A percentile compares a stretch with the other conserved stretches of the same genome.
Evolutionary conservation across 2,113 vertebrate genomes (phyloP).

Genomic region (Microtus pennsylvanicus): DNA sequence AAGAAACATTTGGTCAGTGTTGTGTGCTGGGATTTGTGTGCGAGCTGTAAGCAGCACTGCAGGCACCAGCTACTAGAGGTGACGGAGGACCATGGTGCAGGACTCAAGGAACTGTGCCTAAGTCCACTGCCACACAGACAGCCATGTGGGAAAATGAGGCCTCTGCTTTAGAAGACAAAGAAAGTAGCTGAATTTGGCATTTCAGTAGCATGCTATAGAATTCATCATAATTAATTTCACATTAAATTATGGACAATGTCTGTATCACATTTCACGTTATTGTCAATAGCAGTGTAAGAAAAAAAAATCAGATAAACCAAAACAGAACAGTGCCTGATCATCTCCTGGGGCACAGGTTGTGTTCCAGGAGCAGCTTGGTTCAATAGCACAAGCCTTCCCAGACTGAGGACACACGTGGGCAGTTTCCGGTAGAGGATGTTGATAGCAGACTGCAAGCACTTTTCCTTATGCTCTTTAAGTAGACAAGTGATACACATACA

Average conservation of each 20-base stretch:
- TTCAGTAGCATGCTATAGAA: conserved; percentile 89
- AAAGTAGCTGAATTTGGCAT: conserved; percentile 80
- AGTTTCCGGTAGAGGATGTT: conserved; percentile 76
- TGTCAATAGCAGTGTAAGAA: conserved; percentile 80
- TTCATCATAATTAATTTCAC: conserved; percentile 86
- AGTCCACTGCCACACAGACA: conserved; percentile 76
- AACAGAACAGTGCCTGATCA: conserved; percentile 81
- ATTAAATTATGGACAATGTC: conserved; percentile 85
- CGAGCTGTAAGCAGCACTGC: conserved; percentile 66
- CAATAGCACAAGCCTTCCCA: conserved; percentile 70
- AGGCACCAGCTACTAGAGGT: conserved; percentile 68
- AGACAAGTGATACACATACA: conserved; percentile 61
- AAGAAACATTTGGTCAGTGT: conserved; percentile 87
- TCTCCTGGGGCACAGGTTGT: conserved; percentile 79
- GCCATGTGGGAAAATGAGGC: conserved; percentile 80
- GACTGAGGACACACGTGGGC: conserved; percentile 63
- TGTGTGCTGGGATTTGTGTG: conserved; percentile 6
- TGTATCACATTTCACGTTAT: conserved; percentile 84
- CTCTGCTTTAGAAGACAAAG: conserved; percentile 76
- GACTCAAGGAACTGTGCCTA: conserved; percentile 78
- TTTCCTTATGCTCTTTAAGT: conserved; percentile 72
- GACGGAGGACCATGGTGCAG: conserved; percentile 79
- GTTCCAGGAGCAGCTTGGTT: conserved; percentile 82
- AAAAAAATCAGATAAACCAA: conserved; percentile 35
- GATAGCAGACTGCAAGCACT: conserved; percentile 81